Base-by-base conservation (phyloP, 2,888 invertebrate species). In the Achlya flavicornis region DNA sequence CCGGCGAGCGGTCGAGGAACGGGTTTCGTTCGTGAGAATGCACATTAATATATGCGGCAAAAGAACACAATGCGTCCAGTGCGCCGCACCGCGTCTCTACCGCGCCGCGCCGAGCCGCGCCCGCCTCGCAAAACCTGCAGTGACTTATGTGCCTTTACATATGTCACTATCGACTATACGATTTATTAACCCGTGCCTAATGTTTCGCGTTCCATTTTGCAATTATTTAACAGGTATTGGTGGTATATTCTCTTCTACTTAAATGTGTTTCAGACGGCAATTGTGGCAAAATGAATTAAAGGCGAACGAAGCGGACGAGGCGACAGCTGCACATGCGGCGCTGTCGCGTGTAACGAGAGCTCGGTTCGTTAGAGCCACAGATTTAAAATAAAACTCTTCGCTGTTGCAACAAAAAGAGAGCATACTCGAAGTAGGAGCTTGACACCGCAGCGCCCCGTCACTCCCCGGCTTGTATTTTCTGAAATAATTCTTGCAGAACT, bases 371-470 rank as follows among this genome's bases (percentile, higher is more conserved):
- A 91, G 87, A 87, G 86, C 86, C 83, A 78, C 88, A 87, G 91
- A 91, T 90, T 92, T 87, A 89, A 91, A 92, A 92, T 91, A 93
- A 92, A 92, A 89, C 86, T 83, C 84, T 82, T 84, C 80, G 81
- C 84, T 79, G 78, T 75, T 81, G 73, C 81, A 87, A 90, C 87
- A 90, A 91, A 92, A 91, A 88, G 87, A 87, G 85, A 83, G 78
- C 76, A 79, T 82, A 81, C 78, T 83, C 82, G 78, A 82, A 87
- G 87, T 84, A 80, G 78, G 79, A 84, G 84, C 88, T 88, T 87
- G 85, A 89, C 87, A 85, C 79, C 80, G 71, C 77, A 80, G 78
- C 77, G 75, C 64, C 26, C 26, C 68, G 62, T 63, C 64, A 66
- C 62, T 61, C 61, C 60, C 73, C 53, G 53, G 53, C 53, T 16